Conservation (phyloP, 2,113 vertebrate genomes). For the Sigmodon hispidus region DNA sequence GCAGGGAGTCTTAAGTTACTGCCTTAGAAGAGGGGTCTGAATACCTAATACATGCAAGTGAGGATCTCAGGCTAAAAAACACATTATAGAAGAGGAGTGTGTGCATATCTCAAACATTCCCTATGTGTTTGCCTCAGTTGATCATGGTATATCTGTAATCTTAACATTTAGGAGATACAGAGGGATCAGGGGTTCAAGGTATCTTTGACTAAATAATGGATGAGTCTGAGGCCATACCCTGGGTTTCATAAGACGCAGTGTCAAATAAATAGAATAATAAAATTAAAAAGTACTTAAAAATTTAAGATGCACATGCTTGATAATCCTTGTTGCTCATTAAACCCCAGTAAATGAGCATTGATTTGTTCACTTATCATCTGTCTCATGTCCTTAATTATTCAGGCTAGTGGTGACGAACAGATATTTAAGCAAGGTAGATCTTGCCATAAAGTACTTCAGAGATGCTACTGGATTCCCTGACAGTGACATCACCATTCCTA, state of each 20-base stretch:
- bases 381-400: not conserved
- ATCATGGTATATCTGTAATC: not conserved
- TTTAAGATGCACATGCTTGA: not conserved
- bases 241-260: not conserved
- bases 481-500: not conserved
- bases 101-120: not conserved
- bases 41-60: too few relatives aligned
- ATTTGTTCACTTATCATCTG: not conserved
- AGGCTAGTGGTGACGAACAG: not conserved
- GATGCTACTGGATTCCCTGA: not conserved
- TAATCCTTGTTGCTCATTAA: constrained; percentile 3
- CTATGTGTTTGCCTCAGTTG: not conserved
- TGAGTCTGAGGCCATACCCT: not conserved
- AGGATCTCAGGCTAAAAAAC: not conserved
- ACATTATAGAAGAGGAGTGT: not conserved
- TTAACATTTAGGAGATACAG: not conserved
- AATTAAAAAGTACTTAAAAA: not conserved
- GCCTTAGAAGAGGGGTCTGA: not conserved
- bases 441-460: not conserved
- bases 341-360: not conserved
- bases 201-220: not conserved
- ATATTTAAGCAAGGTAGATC: not conserved
- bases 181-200: not conserved
- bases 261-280: not conserved
- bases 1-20: not conserved